Conservation (phyloP, 2,797 vertebrate species). For the Phylloscopus collybita region DNA sequence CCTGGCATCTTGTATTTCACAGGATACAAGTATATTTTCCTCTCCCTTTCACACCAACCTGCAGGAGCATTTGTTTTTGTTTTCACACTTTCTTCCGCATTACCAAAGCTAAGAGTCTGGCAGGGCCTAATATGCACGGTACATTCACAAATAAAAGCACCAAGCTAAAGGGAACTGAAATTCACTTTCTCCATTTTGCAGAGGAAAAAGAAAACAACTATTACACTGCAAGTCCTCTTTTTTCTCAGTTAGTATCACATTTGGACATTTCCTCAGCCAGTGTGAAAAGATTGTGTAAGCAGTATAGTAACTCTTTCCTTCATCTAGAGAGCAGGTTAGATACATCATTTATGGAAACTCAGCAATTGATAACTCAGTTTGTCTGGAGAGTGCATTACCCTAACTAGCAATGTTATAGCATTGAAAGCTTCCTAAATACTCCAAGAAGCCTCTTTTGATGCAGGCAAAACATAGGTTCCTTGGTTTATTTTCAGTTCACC, state of each 20-base stretch:
- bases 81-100: neutral
- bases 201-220: neutral
- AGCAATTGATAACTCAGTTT: neutral
- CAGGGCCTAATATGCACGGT: neutral
- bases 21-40: neutral
- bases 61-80: neutral
- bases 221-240: neutral
- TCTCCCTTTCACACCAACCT: conserved; percentile 21
- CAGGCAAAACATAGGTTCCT: neutral
- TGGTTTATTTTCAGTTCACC: neutral
- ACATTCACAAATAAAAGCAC: neutral
- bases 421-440: neutral
- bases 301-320: neutral
- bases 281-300: neutral
- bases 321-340: neutral
- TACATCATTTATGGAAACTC: neutral
- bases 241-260: neutral
- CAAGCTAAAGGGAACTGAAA: neutral
- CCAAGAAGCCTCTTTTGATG: neutral
- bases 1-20: neutral
- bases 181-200: neutral
- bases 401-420: neutral
- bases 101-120: neutral
- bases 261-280: neutral
- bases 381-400: neutral